These are phyloP conservation scores for Anableps anableps DNA, from an alignment of 2,797 vertebrate species.

Conservation along the genomic window DNA sequence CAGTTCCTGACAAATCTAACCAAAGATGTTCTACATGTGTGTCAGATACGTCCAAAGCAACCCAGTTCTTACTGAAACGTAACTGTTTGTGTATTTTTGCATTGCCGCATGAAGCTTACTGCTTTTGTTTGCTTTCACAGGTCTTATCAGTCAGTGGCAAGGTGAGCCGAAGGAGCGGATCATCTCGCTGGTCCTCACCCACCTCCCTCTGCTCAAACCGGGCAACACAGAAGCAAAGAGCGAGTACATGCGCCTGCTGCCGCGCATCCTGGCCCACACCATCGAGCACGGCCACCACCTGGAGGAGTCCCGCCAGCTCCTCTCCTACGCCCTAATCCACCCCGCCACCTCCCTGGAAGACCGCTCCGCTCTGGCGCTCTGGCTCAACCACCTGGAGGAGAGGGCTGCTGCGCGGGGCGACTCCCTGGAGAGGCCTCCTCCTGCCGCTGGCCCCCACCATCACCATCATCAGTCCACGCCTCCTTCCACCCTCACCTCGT, in stretches of 20 bases:
- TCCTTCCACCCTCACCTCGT: constrained; percentile 70
- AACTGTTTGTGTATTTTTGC: neutral
- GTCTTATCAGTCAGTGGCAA: constrained; percentile 97
- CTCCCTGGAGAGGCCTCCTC: constrained; percentile 90
- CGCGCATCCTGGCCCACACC: constrained; percentile 95
- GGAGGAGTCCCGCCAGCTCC: constrained; percentile 96
- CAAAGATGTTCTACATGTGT: too few relatives aligned
- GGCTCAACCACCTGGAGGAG: constrained; percentile 99
- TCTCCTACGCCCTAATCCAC: constrained; percentile 97
- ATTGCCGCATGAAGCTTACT: neutral
- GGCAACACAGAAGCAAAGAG: constrained; percentile 95
- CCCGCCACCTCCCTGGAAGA: constrained; percentile 97
- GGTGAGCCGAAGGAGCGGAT: constrained; percentile 95
- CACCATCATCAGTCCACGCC: constrained; percentile 74
- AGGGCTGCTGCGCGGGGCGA: constrained; percentile 85
- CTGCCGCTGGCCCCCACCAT: constrained; percentile 64
- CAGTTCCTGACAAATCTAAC: too few relatives aligned
- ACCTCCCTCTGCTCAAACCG: constrained; percentile 95
- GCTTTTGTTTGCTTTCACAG: constrained; percentile 66
- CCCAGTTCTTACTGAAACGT: neutral
- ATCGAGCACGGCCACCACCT: constrained; percentile 96
- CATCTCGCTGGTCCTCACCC: constrained; percentile 93
- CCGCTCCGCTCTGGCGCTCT: constrained; percentile 93
- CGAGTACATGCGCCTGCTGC: constrained; percentile 97
- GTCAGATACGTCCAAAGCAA: neutral